phyloP scores from a whole-genome alignment of 2,797 vertebrate genomes.

The Sebastes hubbsi region DNA sequence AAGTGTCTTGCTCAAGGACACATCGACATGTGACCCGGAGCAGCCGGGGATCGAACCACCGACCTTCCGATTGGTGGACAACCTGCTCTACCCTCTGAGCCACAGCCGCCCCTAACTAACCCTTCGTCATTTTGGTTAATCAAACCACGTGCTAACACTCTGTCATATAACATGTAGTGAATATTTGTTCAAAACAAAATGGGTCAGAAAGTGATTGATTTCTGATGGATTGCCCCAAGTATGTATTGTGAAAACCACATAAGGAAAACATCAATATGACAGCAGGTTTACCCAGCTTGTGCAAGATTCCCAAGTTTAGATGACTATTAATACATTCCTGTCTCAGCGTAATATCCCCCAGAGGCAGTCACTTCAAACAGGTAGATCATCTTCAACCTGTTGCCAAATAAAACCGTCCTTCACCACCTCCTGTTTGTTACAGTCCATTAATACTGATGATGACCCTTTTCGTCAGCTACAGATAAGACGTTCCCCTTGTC shows the following conservation, averaged over 20 bases:
- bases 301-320: slow-evolving; percentile 3
- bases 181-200: not conserved
- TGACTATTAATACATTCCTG: not conserved
- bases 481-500: slow-evolving; percentile 53
- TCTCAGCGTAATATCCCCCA: slow-evolving; percentile 10
- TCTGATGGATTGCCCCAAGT: not conserved
- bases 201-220: not conserved
- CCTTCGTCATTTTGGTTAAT: not conserved
- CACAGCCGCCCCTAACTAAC: too few species aligned
- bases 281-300: not conserved
- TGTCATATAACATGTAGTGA: not conserved
- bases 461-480: slow-evolving; percentile 49
- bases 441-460: slow-evolving; percentile 54
- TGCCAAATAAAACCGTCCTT: slow-evolving; percentile 34
- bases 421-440: slow-evolving; percentile 41
- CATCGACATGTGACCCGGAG: too few species aligned
- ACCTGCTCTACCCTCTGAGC: too few species aligned
- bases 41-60: too few species aligned
- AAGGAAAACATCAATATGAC: not conserved
- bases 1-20: too few species aligned
- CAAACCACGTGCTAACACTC: not conserved
- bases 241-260: not conserved
- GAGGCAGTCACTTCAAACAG: slow-evolving; percentile 11
- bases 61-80: too few species aligned
- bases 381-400: slow-evolving; percentile 39